A percentile compares a stretch with the other conserved stretches of the same genome.
These are phyloP conservation scores for Semnornis frantzii DNA, from an alignment of 2,113 vertebrate species.

Conservation along the genomic window DNA sequence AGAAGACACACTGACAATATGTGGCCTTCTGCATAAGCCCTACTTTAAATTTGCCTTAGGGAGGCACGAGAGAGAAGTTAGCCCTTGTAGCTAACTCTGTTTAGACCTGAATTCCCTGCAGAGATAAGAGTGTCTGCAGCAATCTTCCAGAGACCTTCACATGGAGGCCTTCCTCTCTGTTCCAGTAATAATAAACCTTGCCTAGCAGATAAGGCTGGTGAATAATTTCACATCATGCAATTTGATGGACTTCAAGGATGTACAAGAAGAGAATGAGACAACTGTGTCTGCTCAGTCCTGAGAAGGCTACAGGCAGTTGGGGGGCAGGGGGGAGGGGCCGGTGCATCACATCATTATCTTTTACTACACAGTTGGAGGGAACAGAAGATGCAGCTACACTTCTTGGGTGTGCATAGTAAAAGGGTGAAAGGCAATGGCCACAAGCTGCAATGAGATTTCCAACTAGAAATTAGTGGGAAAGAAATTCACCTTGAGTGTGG, in stretches of 20 bases:
- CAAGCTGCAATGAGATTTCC: not conserved
- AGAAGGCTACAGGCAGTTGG: not conserved
- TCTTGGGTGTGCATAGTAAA: not conserved
- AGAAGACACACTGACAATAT: not conserved
- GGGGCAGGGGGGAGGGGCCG: no score
- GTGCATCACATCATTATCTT: not conserved
- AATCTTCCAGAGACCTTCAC: conserved; percentile 41
- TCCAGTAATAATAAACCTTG: conserved; percentile 54
- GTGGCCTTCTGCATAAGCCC: not conserved
- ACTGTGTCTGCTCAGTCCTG: not conserved
- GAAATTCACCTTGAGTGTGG: not conserved
- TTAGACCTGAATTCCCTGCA: not conserved
- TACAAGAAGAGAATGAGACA: not conserved
- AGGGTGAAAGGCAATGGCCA: not conserved
- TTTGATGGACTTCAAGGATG: conserved; percentile 47
- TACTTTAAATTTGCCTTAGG: not conserved
- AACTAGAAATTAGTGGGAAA: not conserved
- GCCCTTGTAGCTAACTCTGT: not conserved
- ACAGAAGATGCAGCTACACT: not conserved
- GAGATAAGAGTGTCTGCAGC: not conserved
- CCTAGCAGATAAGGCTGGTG: not conserved
- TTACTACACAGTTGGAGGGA: not conserved
- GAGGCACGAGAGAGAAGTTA: not conserved
- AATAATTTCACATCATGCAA: not conserved
- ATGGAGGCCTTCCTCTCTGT: not conserved